Percentiles rank a stretch among this genome's conserved stretches.
Conservation (phyloP, 2,797 vertebrate species). For the Pseudomugil tenellus region DNA sequence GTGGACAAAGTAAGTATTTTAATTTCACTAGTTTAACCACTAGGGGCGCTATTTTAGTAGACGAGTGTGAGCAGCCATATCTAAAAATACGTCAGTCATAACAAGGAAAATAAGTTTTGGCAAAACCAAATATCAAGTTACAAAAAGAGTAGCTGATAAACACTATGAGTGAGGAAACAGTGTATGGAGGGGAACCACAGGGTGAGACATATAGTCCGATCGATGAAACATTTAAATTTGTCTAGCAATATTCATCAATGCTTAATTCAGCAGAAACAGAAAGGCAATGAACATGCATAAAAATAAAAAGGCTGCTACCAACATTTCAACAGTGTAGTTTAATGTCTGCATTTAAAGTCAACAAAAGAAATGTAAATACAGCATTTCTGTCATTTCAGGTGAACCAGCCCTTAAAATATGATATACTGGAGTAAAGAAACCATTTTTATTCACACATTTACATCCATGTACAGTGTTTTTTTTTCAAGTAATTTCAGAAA, state of each 20-base stretch:
- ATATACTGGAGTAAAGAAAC: slow-evolving; percentile 38
- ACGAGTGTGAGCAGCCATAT: neutral
- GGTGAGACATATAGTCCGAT: neutral
- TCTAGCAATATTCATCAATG: neutral
- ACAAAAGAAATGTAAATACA: neutral
- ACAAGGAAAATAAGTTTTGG: neutral
- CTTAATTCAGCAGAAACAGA: neutral
- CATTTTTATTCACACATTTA: slow-evolving; percentile 76
- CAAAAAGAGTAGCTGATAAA: too few species aligned
- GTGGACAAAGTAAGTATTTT: neutral
- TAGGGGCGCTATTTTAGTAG: neutral
- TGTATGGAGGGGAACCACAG: too few species aligned
- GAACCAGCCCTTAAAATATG: slow-evolving; percentile 1
- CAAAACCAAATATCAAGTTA: neutral
- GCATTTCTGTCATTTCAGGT: neutral
- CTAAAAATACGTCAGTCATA: neutral
- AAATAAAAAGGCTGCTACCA: neutral
- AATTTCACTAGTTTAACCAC: neutral
- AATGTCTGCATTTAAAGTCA: neutral
- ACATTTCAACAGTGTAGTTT: neutral
- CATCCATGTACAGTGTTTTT: slow-evolving; percentile 58
- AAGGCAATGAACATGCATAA: neutral
- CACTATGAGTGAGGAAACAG: too few species aligned
- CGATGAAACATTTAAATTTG: neutral
- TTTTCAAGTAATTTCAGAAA: slow-evolving; percentile 42